Evolutionary conservation across 1,140 invertebrate species (phyloP).

Genomic region (Riptortus pedestris): DNA sequence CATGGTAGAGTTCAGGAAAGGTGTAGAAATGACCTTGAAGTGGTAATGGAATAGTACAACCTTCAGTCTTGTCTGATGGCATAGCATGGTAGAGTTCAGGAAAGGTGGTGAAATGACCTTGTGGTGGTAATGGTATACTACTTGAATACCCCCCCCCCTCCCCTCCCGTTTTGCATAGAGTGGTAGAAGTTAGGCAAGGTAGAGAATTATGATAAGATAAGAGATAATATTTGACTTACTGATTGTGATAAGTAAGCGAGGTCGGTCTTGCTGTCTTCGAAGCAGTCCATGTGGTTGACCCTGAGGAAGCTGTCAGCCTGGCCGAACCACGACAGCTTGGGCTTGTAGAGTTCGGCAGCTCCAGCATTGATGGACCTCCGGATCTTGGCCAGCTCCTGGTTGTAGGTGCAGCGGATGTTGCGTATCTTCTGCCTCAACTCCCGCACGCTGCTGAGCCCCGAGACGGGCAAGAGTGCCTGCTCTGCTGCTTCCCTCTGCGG

Average conservation of each 20-base stretch:
- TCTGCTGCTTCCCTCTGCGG: not conserved
- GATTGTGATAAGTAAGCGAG: not conserved
- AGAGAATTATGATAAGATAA: too few relatives aligned
- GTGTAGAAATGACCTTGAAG: too few relatives aligned
- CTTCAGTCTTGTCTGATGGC: too few relatives aligned
- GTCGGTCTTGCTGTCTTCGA: not conserved
- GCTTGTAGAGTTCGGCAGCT: not conserved
- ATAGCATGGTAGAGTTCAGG: too few relatives aligned
- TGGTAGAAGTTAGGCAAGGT: too few relatives aligned
- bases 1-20: too few relatives aligned
- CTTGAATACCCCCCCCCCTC: too few relatives aligned
- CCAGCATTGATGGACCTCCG: not conserved
- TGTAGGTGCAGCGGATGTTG: not conserved
- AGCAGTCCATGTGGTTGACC: not conserved
- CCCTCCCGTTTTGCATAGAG: too few relatives aligned
- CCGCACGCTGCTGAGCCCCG: not conserved
- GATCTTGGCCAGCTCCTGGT: not conserved
- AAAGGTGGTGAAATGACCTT: too few relatives aligned
- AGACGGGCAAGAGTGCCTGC: not conserved
- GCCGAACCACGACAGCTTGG: not conserved
- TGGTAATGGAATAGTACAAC: too few relatives aligned
- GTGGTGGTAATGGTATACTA: too few relatives aligned
- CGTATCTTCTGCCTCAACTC: not conserved
- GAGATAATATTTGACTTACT: not conserved
- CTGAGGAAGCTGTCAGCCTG: not conserved